Evolutionary conservation across 2,113 vertebrate genomes (phyloP).

Genomic region (Cyprinodon brontotheroides): DNA sequence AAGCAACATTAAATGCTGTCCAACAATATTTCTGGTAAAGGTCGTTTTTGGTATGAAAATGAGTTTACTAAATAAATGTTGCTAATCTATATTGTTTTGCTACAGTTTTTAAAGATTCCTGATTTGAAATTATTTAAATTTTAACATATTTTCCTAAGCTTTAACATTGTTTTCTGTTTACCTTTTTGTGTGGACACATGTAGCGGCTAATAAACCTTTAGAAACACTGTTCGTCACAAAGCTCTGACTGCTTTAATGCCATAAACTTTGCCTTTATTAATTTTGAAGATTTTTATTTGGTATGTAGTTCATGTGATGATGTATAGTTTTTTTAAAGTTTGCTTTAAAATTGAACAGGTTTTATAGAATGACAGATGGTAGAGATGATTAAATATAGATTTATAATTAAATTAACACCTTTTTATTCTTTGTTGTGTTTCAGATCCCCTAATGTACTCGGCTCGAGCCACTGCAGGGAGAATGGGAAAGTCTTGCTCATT

Average conservation of each 20-base stretch:
- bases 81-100: no score
- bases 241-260: background rate
- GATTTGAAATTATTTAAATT: background rate
- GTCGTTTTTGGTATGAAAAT: no score
- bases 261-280: no score
- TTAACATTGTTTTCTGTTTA: background rate
- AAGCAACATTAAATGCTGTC: no score
- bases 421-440: conserved; percentile 3
- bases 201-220: background rate
- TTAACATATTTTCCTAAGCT: no score
- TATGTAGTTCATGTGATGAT: no score
- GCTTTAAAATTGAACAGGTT: no score
- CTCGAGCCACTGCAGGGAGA: conserved; percentile 67
- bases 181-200: background rate
- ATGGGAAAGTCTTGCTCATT: conserved; percentile 55
- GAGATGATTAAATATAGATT: background rate
- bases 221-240: background rate
- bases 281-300: no score
- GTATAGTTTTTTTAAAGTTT: no score
- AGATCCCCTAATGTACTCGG: conserved; percentile 74
- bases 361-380: no score
- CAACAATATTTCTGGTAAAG: no score
- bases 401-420: background rate
- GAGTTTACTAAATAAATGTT: no score
- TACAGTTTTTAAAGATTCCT: background rate